These are phyloP conservation scores for Nettapus auritus DNA, from an alignment of 2,113 vertebrate genomes.

Conservation along the genomic window DNA sequence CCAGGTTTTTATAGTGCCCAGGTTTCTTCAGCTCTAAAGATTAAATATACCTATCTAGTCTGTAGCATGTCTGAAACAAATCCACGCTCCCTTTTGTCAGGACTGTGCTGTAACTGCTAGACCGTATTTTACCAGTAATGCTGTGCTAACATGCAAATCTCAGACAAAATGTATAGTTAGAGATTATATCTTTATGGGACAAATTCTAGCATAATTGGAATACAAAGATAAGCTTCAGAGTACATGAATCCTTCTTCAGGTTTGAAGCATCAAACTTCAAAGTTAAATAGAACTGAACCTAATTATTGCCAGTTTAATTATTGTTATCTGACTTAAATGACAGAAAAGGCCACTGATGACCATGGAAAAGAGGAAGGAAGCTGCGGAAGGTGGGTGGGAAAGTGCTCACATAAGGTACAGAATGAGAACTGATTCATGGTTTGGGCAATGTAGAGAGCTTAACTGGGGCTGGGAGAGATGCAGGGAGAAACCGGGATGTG, in stretches of 20 bases:
- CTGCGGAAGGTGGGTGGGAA: background rate
- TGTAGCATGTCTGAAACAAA: background rate
- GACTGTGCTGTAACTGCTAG: background rate
- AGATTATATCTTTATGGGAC: background rate
- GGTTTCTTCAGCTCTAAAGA: background rate
- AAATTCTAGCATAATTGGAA: background rate
- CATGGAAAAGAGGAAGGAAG: background rate
- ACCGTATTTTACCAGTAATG: background rate
- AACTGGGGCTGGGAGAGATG: background rate
- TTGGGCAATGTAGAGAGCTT: background rate
- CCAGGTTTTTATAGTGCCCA: background rate
- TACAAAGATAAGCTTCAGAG: background rate
- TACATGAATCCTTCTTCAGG: background rate
- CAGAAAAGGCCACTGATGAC: background rate
- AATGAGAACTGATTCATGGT: background rate
- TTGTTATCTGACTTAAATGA: background rate
- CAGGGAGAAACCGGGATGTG: background rate
- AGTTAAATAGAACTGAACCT: background rate
- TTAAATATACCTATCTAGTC: background rate
- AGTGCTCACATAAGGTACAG: background rate
- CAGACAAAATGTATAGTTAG: background rate
- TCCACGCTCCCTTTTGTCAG: background rate
- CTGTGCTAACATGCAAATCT: background rate
- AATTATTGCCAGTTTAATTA: background rate
- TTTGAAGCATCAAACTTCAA: background rate